Evolutionary conservation across 2,113 vertebrate species (phyloP).

Genomic region (Ursus arctos): DNA sequence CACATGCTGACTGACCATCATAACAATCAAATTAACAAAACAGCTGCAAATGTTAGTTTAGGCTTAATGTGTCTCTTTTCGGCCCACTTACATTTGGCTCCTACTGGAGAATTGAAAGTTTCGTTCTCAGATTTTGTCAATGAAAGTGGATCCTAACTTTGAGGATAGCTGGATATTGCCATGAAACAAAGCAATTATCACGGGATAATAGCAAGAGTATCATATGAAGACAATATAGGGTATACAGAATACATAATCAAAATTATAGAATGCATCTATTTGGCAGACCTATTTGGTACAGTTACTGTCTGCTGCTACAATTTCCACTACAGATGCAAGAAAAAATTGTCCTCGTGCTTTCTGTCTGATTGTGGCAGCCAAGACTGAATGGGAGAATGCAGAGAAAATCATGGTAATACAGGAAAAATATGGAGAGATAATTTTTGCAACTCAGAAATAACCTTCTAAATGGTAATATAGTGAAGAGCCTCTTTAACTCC

Average conservation of each 20-base stretch:
- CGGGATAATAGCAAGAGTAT: neutral
- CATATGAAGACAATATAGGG: neutral
- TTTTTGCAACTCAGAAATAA: neutral
- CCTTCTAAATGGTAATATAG: neutral
- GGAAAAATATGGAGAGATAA: neutral
- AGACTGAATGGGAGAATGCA: neutral
- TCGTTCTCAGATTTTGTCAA: constrained; percentile 10
- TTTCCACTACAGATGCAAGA: neutral
- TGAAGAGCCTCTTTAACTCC: neutral
- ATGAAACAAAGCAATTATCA: neutral
- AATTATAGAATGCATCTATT: neutral
- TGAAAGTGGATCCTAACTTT: constrained; percentile 21
- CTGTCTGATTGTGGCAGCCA: neutral
- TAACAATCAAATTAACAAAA: constrained; percentile 60
- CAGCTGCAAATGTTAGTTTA: constrained; percentile 44
- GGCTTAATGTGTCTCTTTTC: constrained; percentile 45
- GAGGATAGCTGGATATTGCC: neutral
- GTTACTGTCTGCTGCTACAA: neutral
- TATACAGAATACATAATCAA: neutral
- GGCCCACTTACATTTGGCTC: constrained; percentile 40
- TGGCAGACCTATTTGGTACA: neutral
- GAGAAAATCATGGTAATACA: neutral
- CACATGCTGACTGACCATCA: constrained; percentile 43
- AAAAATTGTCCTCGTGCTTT: neutral
- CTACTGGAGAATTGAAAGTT: constrained; percentile 4